Evolutionary conservation across 2,888 invertebrate genomes (phyloP).

Genomic region (Perdita meconis): DNA sequence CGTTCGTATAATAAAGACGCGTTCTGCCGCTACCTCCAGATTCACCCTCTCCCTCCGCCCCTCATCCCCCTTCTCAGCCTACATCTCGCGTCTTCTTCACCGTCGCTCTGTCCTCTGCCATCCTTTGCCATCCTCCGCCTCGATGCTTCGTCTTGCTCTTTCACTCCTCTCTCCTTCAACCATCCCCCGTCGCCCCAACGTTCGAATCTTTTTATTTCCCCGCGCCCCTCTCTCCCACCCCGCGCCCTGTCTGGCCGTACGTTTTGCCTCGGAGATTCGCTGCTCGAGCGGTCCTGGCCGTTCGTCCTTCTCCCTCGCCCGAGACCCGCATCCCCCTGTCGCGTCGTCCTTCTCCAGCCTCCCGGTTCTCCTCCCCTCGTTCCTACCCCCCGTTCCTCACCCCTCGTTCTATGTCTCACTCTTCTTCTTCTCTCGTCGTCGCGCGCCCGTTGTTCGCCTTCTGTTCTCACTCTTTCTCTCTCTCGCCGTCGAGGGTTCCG

Average conservation of each 20-base stretch:
- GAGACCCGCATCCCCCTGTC: slow-evolving; percentile 35
- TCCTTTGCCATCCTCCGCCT: slow-evolving; percentile 2
- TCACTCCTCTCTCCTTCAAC: slow-evolving; percentile 12
- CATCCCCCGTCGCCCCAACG: slow-evolving; percentile 1
- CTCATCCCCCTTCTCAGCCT: slow-evolving; percentile 15
- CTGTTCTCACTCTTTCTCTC: slow-evolving; percentile 31
- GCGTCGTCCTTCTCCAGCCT: slow-evolving; percentile 49
- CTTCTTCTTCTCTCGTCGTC: slow-evolving; percentile 37
- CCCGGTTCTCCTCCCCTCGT: slow-evolving; percentile 7
- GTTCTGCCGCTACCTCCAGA: slow-evolving; percentile 74
- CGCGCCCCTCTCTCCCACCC: slow-evolving; percentile 26
- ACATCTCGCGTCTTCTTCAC: slow-evolving; percentile 11
- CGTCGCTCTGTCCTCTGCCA: slow-evolving; percentile 17
- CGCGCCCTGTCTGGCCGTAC: slow-evolving; percentile 41
- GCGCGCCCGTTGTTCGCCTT: background rate
- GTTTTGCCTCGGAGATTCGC: slow-evolving; percentile 55
- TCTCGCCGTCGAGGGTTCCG: slow-evolving; percentile 38
- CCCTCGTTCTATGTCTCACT: slow-evolving; percentile 59
- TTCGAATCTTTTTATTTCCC: slow-evolving; percentile 38
- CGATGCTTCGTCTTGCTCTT: slow-evolving; percentile 16
- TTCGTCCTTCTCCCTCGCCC: slow-evolving; percentile 47
- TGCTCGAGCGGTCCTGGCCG: slow-evolving; percentile 52
- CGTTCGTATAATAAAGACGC: slow-evolving; percentile 83
- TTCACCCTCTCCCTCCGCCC: slow-evolving; percentile 57
- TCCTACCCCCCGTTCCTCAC: background rate